Evolutionary conservation across 2,888 invertebrate species (phyloP).

Genomic region (Keiferia lycopersicella): DNA sequence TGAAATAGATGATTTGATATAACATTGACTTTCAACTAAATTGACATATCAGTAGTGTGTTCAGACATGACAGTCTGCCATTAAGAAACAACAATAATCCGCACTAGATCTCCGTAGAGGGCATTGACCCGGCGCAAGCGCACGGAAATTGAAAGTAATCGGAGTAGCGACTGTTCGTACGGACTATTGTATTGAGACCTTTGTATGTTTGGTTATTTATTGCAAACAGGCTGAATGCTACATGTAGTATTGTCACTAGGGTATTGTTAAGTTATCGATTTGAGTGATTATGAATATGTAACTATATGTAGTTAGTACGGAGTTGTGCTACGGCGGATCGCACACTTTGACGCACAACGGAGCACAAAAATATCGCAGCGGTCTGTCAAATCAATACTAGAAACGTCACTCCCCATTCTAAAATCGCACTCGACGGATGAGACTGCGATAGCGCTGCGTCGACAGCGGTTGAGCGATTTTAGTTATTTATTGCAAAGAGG

Average conservation of each 20-base stretch:
- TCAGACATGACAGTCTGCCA: conserved; percentile 34
- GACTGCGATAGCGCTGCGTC: no score
- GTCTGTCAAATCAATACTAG: no score
- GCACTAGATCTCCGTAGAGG: conserved; percentile 49
- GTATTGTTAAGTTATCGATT: neutral
- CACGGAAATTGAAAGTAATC: conserved; percentile 57
- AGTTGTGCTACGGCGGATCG: neutral
- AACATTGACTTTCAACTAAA: no score
- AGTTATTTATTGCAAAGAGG: conserved; percentile 5
- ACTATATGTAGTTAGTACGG: neutral
- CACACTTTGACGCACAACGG: neutral
- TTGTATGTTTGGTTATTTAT: neutral
- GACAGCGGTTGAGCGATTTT: no score
- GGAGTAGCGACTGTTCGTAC: conserved; percentile 38
- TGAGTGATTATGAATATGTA: neutral
- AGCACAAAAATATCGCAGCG: no score
- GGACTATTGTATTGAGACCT: neutral
- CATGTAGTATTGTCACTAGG: neutral
- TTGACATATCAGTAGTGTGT: neutral
- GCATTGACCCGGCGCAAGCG: conserved; percentile 48
- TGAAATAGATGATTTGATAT: no score
- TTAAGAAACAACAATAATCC: conserved; percentile 43
- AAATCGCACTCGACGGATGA: no score
- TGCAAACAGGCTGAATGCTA: conserved; percentile 7
- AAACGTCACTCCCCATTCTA: no score